Conservation (phyloP, 2,113 vertebrate genomes). For the Okapia johnstoni region DNA sequence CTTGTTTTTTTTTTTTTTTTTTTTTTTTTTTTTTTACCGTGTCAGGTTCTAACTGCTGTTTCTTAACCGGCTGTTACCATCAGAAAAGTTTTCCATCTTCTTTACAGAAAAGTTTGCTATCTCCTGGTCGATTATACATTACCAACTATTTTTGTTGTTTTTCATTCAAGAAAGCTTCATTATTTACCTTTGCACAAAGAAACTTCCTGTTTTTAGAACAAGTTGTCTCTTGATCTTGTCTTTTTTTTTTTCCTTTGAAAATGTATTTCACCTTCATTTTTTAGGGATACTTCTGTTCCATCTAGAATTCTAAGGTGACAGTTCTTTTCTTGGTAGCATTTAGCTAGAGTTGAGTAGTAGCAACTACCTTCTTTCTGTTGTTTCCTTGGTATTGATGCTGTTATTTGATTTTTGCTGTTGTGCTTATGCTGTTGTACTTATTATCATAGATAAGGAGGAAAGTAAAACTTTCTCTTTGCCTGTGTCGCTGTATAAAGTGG, state of each 20-base stretch:
- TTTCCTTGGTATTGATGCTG: neutral
- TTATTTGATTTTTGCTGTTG: neutral
- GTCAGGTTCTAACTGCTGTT: neutral
- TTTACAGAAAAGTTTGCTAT: neutral
- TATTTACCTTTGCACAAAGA: neutral
- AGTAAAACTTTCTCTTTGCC: neutral
- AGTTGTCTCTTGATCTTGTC: neutral
- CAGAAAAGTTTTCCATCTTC: neutral
- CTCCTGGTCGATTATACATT: neutral
- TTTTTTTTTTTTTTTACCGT: neutral
- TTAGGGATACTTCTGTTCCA: neutral
- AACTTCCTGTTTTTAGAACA: neutral
- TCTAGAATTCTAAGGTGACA: neutral
- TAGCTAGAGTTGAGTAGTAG: neutral
- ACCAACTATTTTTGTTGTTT: neutral
- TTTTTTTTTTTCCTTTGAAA: neutral
- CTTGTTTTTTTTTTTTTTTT: neutral
- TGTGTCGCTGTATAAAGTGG: neutral
- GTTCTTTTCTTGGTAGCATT: neutral
- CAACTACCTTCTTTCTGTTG: neutral
- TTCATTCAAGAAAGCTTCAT: conserved; percentile 23
- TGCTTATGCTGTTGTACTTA: neutral
- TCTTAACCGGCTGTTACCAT: neutral
- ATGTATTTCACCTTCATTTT: neutral
- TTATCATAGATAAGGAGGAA: neutral